Conservation (phyloP, 2,113 vertebrate genomes). For the Struthidea cinerea region DNA sequence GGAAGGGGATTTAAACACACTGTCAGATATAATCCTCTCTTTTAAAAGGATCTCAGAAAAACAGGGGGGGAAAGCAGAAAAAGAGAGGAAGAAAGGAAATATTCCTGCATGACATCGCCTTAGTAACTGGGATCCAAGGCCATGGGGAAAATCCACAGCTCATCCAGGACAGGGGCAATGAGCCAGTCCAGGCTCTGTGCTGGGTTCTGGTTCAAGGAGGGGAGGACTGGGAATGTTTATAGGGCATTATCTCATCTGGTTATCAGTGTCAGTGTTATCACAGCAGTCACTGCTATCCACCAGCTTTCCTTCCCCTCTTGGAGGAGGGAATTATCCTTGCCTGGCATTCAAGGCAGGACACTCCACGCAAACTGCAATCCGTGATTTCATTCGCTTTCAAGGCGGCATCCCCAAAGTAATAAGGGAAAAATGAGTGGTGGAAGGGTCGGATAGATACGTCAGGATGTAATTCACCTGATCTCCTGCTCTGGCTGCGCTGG, state of each 20-base stretch:
- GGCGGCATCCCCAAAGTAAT: not conserved
- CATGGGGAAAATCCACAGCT: not conserved
- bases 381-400: not conserved
- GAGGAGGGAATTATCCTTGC: not conserved
- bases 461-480: not conserved
- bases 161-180: not conserved
- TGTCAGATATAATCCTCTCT: not conserved
- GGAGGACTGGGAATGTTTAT: not conserved
- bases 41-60: not conserved
- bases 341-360: not conserved
- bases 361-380: not conserved
- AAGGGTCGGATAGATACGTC: not conserved
- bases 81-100: not conserved
- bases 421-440: not conserved
- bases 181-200: not conserved
- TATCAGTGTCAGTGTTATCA: not conserved
- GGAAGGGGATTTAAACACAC: not conserved
- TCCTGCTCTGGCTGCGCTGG: not conserved
- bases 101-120: not conserved
- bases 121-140: not conserved
- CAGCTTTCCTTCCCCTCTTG: not conserved
- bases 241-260: not conserved
- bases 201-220: not conserved
- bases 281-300: not conserved
- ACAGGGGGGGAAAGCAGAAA: fast-evolving